A percentile compares a stretch with the other conserved stretches of the same genome.
Evolutionary conservation across 2,888 invertebrate genomes (phyloP).

Genomic region (Pristionchus fissidentatus): DNA sequence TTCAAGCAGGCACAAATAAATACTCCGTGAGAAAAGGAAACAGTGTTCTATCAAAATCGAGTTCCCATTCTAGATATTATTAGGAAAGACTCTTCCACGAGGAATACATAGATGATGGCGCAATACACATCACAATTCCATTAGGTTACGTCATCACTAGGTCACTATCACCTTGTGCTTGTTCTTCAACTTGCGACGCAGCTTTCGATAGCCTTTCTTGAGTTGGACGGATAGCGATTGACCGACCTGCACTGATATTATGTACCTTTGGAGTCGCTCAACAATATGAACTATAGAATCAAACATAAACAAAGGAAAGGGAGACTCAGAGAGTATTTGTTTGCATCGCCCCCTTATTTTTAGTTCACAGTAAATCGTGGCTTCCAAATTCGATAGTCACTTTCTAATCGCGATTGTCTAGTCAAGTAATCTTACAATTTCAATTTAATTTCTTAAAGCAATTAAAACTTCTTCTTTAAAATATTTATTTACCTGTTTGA

Average conservation of each 20-base stretch:
- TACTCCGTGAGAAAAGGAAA: too few species aligned
- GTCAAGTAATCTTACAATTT: neutral
- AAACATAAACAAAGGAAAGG: too few species aligned
- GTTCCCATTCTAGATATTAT: too few species aligned
- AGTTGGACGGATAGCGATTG: constrained; percentile 8
- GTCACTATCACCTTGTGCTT: constrained; percentile 2
- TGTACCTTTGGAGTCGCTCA: neutral
- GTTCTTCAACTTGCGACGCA: constrained; percentile 18
- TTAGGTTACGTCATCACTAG: too few species aligned
- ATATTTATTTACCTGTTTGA: constrained; percentile 50
- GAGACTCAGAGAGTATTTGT: too few species aligned
- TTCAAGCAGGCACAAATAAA: too few species aligned
- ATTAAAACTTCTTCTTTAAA: neutral
- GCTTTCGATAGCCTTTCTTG: constrained; percentile 19
- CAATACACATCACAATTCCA: too few species aligned
- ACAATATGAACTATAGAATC: too few species aligned
- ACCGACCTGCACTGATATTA: constrained; percentile 10
- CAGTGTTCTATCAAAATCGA: too few species aligned
- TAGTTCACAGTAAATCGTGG: neutral
- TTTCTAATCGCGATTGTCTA: neutral
- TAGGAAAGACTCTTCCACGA: too few species aligned
- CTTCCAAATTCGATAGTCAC: neutral
- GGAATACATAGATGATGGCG: too few species aligned
- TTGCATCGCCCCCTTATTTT: neutral
- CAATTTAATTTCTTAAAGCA: neutral